phyloP scores from a whole-genome alignment of 2,113 vertebrate species.

The Tachycineta bicolor region DNA sequence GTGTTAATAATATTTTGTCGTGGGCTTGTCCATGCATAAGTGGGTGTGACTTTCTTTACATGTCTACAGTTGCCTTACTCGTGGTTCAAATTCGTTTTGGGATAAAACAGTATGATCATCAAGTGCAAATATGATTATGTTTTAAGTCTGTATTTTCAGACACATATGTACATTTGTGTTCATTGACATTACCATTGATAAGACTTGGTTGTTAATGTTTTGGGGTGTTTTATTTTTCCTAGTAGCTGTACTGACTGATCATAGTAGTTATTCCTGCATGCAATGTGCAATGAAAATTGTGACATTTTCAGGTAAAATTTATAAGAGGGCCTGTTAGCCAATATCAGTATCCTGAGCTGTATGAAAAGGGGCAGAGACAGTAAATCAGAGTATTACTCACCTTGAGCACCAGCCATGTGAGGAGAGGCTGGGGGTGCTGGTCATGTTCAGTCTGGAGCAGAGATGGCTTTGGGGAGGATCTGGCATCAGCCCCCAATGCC shows the following conservation, averaged over 20 bases:
- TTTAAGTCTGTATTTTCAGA: background rate
- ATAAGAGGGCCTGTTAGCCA: background rate
- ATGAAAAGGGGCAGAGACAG: background rate
- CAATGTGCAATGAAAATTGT: background rate
- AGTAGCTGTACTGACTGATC: background rate
- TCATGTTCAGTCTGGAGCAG: background rate
- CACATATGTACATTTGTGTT: background rate
- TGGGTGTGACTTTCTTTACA: background rate
- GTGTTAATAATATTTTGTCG: background rate
- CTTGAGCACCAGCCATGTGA: background rate
- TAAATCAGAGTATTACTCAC: background rate
- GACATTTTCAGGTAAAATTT: background rate
- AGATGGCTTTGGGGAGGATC: background rate
- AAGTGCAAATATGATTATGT: background rate
- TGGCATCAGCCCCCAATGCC: background rate
- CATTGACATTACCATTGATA: background rate
- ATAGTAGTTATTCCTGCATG: background rate
- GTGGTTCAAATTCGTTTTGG: background rate
- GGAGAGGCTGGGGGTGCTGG: background rate
- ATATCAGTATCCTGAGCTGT: background rate
- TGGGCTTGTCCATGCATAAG: background rate
- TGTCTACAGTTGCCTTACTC: background rate
- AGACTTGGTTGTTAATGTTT: background rate
- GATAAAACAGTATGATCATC: background rate
- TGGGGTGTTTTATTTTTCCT: background rate